Base-by-base conservation (phyloP, 2,113 vertebrate genomes). In the Ramphastos sulfuratus region DNA sequence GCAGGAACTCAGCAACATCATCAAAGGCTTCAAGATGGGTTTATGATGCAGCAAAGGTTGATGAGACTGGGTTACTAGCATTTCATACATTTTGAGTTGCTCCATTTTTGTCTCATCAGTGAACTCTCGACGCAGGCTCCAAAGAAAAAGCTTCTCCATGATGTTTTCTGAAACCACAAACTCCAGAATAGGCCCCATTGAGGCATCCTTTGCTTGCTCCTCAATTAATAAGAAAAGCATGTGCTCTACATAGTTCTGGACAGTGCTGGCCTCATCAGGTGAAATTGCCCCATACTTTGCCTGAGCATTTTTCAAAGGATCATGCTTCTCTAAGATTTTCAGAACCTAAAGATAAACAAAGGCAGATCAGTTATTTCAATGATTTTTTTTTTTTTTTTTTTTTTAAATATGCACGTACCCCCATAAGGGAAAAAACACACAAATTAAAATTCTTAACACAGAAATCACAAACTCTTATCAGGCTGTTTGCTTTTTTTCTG, bases 121-220 rank as follows among this genome's bases (percentile, higher is more conserved):
- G 97, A 99, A 99, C 89, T 99, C 98, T 33, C 98, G 95, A 16
- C 99, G 98, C 56, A 99, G 92, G 96, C 99, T 99, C 99, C 99
- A 99, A 33, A 99, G 98, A n/a, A 99, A 99, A 46, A 99, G 98
- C 30, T 99, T 98, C 92, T 99, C 99, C 99, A 99, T 99, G 92
- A 99, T 99, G 81, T 99, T 99, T 97, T 99, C 99, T 58, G 98
- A 98, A 85, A 99, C 98, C 82, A 99, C 99, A 54, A 99, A 99
- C 97, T 99, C 99, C 97, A 99, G 96, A 93, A 99, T 99, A 69
- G 99, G 98, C n/a, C 99, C 99, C 99, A 99, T 99, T 2, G 98
- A 98, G 6, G 95, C 98, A 97, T 98, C 98, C 20, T 98, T 98
- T 76, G 98, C 96, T 67, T 98, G 98, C 82, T 99, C 99, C 91